Base-by-base conservation (phyloP, 2,113 vertebrate species). In the Setophaga coronata region DNA sequence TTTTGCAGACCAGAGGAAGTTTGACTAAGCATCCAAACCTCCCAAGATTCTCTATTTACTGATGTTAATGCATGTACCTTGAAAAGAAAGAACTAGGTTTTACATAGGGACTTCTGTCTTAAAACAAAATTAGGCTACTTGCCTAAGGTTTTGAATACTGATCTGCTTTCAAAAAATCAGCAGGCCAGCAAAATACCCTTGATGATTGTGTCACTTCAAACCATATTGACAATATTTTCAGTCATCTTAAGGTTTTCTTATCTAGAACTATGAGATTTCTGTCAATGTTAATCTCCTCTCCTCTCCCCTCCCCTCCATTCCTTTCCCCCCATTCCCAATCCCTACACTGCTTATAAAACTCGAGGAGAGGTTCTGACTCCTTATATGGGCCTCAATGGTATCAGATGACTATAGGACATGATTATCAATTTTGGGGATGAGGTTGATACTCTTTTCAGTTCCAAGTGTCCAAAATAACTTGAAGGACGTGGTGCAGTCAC, bases 281-380 rank as follows among this genome's bases (percentile, higher is more conserved):
- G 50, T 51, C 26, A 51, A 28, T 51, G 26, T 51, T 51, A 51
- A 51, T 51, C 17, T 16, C 20, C 7, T 6, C 9, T 5, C 31
- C 40, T 7, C 40, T 42, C 16, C 42, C 7, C 42, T 43, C 43
- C 15, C 18, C 18, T 43, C 50, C 50, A 28, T 11, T 53, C 26
- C 16, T 53, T 18, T 18, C 9, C 17, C 6, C 6, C 7, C 2
- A 0, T 47, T 42, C 28, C 17, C 15, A 10, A 18, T 43, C 10
- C 12, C 17, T 57, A 64, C 24, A 23, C 17, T 54, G 18, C 10
- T 53, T 67, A 61, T 14, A 36, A 19, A 9, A 66, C 72, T 69
- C 70, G 45, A 70, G 23, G 12, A 50, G 7, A 58, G 4, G 5
- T 43, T 73, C 17, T 20, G 19, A 36, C 9, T 9, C 40, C 4